Conservation (phyloP, 1,140 invertebrate genomes). For the Mya arenaria region DNA sequence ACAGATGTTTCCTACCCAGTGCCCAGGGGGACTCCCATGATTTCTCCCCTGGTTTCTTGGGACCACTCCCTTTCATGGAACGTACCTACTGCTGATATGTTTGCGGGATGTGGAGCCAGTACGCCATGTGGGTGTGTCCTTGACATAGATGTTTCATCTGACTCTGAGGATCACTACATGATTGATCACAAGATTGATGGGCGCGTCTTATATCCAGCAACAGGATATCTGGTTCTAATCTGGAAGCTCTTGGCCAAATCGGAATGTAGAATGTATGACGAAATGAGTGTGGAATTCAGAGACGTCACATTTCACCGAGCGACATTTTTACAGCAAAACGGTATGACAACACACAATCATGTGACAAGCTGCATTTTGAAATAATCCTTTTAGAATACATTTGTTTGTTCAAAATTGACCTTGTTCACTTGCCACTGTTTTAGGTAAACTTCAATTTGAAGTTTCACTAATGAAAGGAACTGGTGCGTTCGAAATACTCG, state of each 20-base stretch:
- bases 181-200: conserved; percentile 97
- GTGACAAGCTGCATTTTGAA: no score
- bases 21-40: conserved; percentile 93
- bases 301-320: conserved; percentile 94
- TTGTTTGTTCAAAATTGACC: no score
- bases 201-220: conserved; percentile 96
- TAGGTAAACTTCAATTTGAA: conserved; percentile 90
- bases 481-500: conserved; percentile 96
- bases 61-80: conserved; percentile 88
- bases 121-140: conserved; percentile 73
- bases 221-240: conserved; percentile 95
- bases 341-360: no score
- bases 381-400: no score
- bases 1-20: conserved; percentile 91
- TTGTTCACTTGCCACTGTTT: conserved; percentile 37
- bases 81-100: conserved; percentile 79
- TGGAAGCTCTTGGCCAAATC: conserved; percentile 97
- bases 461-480: conserved; percentile 93
- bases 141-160: conserved; percentile 86
- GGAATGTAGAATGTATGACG: conserved; percentile 88
- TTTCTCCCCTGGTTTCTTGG: conserved; percentile 92
- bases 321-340: conserved; percentile 94
- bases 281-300: conserved; percentile 92
- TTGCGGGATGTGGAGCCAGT: conserved; percentile 67
- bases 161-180: conserved; percentile 86